A percentile compares a stretch with the other conserved stretches of the same genome.
Evolutionary conservation across 2,888 invertebrate species (phyloP).

Genomic region (Pyrrhosoma nymphula): DNA sequence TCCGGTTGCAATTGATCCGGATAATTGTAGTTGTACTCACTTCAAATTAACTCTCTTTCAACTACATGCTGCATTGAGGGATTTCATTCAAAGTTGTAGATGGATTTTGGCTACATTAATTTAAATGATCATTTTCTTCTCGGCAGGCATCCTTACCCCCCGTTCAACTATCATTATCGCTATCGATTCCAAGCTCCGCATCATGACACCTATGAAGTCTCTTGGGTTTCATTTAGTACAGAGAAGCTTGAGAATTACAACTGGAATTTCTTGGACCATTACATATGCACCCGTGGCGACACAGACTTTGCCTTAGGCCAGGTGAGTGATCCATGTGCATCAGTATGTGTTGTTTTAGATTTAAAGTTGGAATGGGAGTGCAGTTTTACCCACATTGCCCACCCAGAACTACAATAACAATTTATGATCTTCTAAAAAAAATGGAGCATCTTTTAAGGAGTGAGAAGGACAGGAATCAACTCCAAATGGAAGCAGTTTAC

Average conservation of each 20-base stretch:
- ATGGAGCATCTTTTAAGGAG: no score
- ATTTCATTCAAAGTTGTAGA: no score
- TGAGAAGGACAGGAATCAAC: no score
- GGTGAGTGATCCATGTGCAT: constrained; percentile 78
- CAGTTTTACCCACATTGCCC: no score
- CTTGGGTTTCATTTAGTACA: constrained; percentile 95
- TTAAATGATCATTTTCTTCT: constrained; percentile 28
- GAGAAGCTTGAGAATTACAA: constrained; percentile 97
- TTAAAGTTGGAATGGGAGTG: constrained; percentile 56
- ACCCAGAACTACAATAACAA: no score
- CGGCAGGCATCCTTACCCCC: constrained; percentile 94
- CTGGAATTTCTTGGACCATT: constrained; percentile 99
- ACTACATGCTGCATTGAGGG: no score
- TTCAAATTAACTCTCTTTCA: no score
- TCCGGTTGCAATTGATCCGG: no score
- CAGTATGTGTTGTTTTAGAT: constrained; percentile 14
- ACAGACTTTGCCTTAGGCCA: constrained; percentile 93
- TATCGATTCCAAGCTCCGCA: constrained; percentile 96
- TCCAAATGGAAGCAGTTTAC: no score
- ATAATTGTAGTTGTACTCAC: no score
- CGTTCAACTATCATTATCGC: constrained; percentile 93
- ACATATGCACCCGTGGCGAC: constrained; percentile 96
- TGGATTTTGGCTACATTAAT: not conserved
- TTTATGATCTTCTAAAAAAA: no score
- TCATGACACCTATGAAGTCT: constrained; percentile 95